Base-by-base conservation (phyloP, 2,888 invertebrate species). In the Sclerodermus sp. region DNA sequence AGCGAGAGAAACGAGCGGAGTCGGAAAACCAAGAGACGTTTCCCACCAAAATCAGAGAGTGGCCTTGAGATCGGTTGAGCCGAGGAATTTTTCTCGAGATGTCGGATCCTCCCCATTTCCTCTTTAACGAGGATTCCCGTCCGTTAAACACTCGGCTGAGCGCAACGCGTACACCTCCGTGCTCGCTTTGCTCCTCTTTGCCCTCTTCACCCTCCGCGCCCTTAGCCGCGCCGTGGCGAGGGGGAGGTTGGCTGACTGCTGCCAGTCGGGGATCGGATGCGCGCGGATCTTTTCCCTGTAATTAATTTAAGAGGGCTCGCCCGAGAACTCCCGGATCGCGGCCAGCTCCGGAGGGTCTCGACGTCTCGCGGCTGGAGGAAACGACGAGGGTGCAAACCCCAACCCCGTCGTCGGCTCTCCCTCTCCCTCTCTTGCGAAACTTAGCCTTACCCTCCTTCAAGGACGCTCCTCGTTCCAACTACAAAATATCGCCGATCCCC, bases 221-320 rank as follows among this genome's bases (percentile, higher is more conserved):
- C n/a, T n/a, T n/a, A n/a, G n/a, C n/a, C n/a, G n/a, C n/a, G n/a
- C n/a, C 8, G 41, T 23, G 9, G 6, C 34, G 44, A 17, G 13
- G 32, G 18, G 17, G 37, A 55, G 58, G 53, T 46, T 49, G 51
- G 42, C 55, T 53, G 53, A 36, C 47, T 36, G 44, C 49, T 49
- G 34, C 47, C 38, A 47, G 48, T 45, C 50, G 51, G 63, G 63
- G 62, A 64, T 68, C 65, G 66, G 68, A 68, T 61, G 52, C 51
- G 62, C 67, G 64, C 67, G 70, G 68, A 74, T 71, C 71, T 73
- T 74, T 75, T 73, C 73, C 69, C 70, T 73, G 74, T 75, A 76
- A 76, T 76, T 75, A 76, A 76, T 76, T 76, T 74, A 73, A 75
- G 74, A 70, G 73, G 73, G 70, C 73, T 66, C 67, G 62, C 61